Evolutionary conservation across 2,113 vertebrate genomes (phyloP).

Genomic region (Chloebia gouldiae): DNA sequence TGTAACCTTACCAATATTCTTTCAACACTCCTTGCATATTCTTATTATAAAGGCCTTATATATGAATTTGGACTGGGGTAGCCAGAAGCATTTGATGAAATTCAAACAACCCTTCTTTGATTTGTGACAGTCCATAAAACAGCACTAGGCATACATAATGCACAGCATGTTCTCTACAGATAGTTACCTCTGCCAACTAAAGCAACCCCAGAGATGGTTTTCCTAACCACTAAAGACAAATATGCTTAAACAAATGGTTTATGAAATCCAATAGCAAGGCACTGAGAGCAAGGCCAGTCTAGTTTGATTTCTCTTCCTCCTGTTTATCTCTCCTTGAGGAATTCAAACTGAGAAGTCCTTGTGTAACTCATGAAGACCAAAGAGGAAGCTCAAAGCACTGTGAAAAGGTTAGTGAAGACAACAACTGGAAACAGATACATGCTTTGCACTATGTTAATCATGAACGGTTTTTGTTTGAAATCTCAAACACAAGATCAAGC

Average conservation of each 20-base stretch:
- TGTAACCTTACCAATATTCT: neutral
- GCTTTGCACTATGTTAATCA: neutral
- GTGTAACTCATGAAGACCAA: neutral
- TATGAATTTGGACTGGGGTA: neutral
- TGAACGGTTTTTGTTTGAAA: neutral
- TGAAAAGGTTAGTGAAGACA: neutral
- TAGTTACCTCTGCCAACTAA: neutral
- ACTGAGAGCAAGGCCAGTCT: neutral
- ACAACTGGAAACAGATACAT: neutral
- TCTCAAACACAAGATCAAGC: neutral
- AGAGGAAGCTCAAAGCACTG: neutral
- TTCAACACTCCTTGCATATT: neutral
- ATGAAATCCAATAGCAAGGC: neutral
- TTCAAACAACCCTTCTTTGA: neutral
- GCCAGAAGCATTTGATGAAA: neutral
- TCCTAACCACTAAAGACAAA: neutral
- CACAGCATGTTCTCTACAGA: neutral
- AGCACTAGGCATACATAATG: neutral
- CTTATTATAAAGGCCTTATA: neutral
- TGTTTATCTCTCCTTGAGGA: neutral
- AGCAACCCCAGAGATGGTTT: neutral
- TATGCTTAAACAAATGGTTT: neutral
- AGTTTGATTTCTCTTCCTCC: neutral
- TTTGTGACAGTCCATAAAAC: neutral
- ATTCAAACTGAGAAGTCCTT: neutral